Evolutionary conservation across 2,888 invertebrate genomes (phyloP).

Genomic region (Phortica okadai): DNA sequence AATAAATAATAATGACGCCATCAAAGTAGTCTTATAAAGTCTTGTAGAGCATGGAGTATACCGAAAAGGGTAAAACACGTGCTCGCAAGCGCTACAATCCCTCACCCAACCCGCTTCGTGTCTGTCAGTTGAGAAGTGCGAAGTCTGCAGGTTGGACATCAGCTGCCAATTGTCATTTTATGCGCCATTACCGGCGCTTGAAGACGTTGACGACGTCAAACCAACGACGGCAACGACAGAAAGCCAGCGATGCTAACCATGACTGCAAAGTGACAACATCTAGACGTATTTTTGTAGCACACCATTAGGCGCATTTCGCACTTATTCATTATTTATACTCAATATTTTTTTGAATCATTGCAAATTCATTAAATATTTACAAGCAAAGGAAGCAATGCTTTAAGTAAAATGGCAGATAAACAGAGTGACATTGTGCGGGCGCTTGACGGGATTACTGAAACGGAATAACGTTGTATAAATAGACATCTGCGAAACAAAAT

Average conservation of each 20-base stretch:
- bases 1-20: constrained; percentile 14
- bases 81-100: too few relatives aligned
- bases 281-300: constrained; percentile 54
- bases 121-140: neutral
- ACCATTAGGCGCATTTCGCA: constrained; percentile 70
- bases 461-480: constrained; percentile 25
- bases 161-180: constrained; percentile 68
- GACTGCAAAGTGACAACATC: neutral
- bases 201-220: constrained; percentile 19
- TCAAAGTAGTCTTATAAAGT: neutral
- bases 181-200: constrained; percentile 59
- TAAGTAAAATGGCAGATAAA: constrained; percentile 36
- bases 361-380: constrained; percentile 63
- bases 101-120: neutral
- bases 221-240: neutral
- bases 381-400: constrained; percentile 38
- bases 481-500: neutral
- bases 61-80: too few relatives aligned
- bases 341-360: constrained; percentile 50
- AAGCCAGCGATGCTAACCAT: neutral
- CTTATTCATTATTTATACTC: constrained; percentile 69
- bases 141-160: constrained; percentile 47
- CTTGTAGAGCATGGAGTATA: neutral
- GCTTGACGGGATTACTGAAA: constrained; percentile 25
- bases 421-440: constrained; percentile 15